Percentiles rank a stretch among this genome's conserved stretches.
Evolutionary conservation across 2,888 invertebrate species (phyloP).

Genomic region (Lamellibrachia columna): DNA sequence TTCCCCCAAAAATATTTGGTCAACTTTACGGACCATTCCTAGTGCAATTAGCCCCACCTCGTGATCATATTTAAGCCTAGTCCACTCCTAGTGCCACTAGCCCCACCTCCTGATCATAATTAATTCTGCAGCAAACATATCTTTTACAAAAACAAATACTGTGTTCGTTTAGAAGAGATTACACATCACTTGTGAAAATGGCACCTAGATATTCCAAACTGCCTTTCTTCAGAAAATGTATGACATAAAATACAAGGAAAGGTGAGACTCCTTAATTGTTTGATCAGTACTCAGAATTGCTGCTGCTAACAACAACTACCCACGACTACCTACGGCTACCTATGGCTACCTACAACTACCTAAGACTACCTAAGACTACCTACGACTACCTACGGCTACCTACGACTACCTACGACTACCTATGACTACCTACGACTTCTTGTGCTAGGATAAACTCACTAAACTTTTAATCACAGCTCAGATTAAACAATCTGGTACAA

Average conservation of each 20-base stretch:
- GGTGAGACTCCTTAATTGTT: neutral
- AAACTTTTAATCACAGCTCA: neutral
- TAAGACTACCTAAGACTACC: neutral
- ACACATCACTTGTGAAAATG: neutral
- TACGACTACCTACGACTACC: neutral
- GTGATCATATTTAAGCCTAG: too few relatives aligned
- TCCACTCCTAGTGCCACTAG: too few relatives aligned
- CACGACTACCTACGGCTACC: neutral
- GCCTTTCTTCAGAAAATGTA: neutral
- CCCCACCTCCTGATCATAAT: too few relatives aligned
- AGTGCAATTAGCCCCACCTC: too few relatives aligned
- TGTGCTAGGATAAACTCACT: neutral
- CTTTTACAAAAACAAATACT: too few relatives aligned
- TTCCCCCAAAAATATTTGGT: too few relatives aligned
- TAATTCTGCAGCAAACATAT: too few relatives aligned
- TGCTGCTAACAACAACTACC: neutral
- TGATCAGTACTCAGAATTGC: conserved; percentile 1
- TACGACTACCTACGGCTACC: neutral
- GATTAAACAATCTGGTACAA: conserved; percentile 1
- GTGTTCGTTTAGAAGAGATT: neutral
- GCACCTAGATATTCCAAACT: neutral
- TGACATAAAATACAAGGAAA: neutral
- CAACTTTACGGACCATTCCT: too few relatives aligned
- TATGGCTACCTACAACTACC: neutral
- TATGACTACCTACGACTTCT: neutral